Percentiles rank a stretch among this genome's conserved stretches.
These are phyloP conservation scores for Sipha flava DNA, from an alignment of 1,140 invertebrate species.

Conservation along the genomic window DNA sequence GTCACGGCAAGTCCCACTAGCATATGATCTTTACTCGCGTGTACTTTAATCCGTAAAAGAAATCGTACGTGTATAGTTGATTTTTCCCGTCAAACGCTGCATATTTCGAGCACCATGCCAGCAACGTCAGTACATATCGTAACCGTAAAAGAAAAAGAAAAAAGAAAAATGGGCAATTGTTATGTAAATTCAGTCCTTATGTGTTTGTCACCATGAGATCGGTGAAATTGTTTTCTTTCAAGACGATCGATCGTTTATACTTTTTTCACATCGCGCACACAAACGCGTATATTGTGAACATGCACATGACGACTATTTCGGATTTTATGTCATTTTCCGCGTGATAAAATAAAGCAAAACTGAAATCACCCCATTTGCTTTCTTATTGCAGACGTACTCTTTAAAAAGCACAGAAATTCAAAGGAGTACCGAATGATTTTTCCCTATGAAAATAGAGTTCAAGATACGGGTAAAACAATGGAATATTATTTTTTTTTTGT, in stretches of 20 bases:
- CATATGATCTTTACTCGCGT: too few relatives aligned
- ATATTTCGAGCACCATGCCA: too few relatives aligned
- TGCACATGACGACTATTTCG: neutral
- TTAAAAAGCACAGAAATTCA: neutral
- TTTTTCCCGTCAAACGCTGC: too few relatives aligned
- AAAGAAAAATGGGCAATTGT: slow-evolving; percentile 6
- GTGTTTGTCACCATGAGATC: slow-evolving; percentile 14
- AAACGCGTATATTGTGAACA: neutral
- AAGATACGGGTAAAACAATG: neutral
- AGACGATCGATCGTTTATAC: neutral
- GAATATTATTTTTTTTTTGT: neutral
- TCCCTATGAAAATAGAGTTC: neutral
- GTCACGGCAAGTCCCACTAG: too few relatives aligned
- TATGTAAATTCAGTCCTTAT: slow-evolving; percentile 21
- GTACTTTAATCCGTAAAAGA: too few relatives aligned
- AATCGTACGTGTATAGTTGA: neutral
- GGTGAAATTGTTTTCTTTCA: slow-evolving; percentile 22
- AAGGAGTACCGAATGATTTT: neutral
- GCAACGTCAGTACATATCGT: neutral
- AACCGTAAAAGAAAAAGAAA: neutral
- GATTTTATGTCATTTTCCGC: slow-evolving; percentile 16
- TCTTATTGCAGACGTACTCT: neutral
- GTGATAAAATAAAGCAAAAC: slow-evolving; percentile 9
- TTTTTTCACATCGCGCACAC: neutral
- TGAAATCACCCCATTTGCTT: slow-evolving; percentile 4